Percentiles rank a stretch among this genome's conserved stretches.
Evolutionary conservation across 2,113 vertebrate genomes (phyloP).

Genomic region (Leucopternis melanops): DNA sequence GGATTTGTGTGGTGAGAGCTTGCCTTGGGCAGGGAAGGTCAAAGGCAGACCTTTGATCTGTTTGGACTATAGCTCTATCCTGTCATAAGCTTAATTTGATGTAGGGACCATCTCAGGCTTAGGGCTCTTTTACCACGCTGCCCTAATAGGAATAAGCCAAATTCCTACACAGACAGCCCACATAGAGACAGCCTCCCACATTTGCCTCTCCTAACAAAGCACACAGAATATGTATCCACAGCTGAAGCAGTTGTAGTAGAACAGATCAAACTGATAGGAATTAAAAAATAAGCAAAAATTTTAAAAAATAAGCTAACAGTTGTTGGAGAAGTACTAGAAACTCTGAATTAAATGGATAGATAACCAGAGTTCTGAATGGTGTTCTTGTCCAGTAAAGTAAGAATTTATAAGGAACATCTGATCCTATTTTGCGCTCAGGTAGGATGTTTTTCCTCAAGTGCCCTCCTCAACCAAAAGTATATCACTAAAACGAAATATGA

Average conservation of each 20-base stretch:
- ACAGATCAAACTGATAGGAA: neutral
- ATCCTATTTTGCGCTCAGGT: neutral
- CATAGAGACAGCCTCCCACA: neutral
- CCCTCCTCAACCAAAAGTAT: neutral
- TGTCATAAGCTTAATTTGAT: neutral
- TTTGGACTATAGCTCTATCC: neutral
- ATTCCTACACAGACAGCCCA: neutral
- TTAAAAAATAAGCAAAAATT: neutral
- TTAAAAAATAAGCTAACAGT: neutral
- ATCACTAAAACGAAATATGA: rapidly evolving
- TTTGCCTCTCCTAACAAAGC: neutral
- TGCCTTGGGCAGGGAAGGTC: neutral
- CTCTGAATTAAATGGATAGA: neutral
- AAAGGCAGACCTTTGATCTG: constrained; percentile 4
- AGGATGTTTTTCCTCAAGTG: neutral
- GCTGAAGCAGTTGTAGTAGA: neutral
- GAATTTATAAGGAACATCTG: neutral
- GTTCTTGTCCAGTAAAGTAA: neutral
- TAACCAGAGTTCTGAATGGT: neutral
- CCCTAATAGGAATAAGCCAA: neutral
- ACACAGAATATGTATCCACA: rapidly evolving
- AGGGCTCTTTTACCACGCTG: neutral
- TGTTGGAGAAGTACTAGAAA: neutral
- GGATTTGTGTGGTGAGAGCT: neutral
- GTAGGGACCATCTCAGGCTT: neutral